phyloP scores from a whole-genome alignment of 1,140 invertebrate genomes.

The Bombus breviceps region DNA sequence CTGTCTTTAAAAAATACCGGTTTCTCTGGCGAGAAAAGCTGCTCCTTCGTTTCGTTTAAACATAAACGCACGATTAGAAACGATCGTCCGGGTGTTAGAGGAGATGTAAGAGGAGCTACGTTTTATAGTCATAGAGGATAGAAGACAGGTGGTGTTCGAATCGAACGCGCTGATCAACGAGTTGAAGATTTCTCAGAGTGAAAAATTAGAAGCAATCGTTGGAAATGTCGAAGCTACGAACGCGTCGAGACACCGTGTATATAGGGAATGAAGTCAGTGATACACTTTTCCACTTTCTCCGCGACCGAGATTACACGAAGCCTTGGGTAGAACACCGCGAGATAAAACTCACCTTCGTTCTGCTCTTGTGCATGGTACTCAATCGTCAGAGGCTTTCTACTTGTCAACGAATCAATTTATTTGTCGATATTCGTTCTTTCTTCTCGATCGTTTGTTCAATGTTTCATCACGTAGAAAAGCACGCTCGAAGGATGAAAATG shows the following conservation, averaged over 20 bases:
- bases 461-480: not conserved
- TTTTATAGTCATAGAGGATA: not conserved
- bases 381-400: not conserved
- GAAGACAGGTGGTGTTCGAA: not conserved
- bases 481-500: not conserved
- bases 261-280: constrained; percentile 54
- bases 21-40: not conserved
- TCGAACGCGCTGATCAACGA: not conserved
- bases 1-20: not conserved
- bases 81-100: not conserved
- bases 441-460: no score
- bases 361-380: constrained; percentile 25
- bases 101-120: not conserved
- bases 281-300: constrained; percentile 72
- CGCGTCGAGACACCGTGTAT: constrained; percentile 40
- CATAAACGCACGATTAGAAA: not conserved
- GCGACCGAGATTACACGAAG: constrained; percentile 64
- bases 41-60: not conserved
- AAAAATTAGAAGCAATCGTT: not conserved
- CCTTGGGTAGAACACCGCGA: constrained; percentile 56
- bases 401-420: not conserved
- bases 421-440: not conserved
- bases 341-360: constrained; percentile 64
- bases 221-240: not conserved
- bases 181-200: accelerated